Evolutionary conservation across 2,888 invertebrate genomes (phyloP).

Genomic region (Ophion ellenae): DNA sequence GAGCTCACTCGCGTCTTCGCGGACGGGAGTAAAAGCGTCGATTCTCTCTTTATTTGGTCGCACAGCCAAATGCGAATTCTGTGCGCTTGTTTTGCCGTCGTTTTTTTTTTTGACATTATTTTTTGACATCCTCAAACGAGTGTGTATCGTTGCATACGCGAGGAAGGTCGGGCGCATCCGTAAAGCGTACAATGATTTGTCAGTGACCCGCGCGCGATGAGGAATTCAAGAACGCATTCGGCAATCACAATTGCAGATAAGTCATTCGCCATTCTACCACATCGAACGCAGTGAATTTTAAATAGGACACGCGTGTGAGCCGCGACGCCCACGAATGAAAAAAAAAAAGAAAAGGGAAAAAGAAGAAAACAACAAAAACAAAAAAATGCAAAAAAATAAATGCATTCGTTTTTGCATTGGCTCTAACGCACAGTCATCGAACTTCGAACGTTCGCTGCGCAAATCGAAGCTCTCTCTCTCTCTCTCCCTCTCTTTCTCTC

Average conservation of each 20-base stretch:
- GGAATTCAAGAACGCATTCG: slow-evolving; percentile 57
- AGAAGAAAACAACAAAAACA: background rate
- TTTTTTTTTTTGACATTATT: background rate
- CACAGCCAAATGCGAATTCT: background rate
- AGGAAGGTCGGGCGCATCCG: slow-evolving; percentile 61
- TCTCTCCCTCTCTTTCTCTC: background rate
- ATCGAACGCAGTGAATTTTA: slow-evolving; percentile 7
- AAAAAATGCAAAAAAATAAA: slow-evolving; percentile 19
- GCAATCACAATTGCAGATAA: slow-evolving; percentile 65
- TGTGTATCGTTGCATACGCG: slow-evolving; percentile 29
- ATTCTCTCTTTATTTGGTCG: slow-evolving; percentile 7
- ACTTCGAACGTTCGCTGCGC: background rate
- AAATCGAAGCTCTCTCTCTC: background rate
- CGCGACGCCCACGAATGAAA: slow-evolving; percentile 1
- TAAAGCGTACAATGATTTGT: slow-evolving; percentile 57
- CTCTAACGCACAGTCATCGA: background rate
- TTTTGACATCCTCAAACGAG: background rate
- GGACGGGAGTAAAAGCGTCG: slow-evolving; percentile 8
- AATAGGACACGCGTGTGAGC: background rate
- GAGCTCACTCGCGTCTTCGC: slow-evolving; percentile 56
- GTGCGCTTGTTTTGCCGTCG: background rate
- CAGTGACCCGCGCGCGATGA: slow-evolving; percentile 48
- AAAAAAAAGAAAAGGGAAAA: slow-evolving; percentile 4
- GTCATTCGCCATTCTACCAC: slow-evolving; percentile 44
- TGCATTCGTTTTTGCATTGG: background rate